A percentile compares a stretch with the other conserved stretches of the same genome.
Conservation (phyloP, 1,140 invertebrate genomes). For the Listronotus oregonensis region DNA sequence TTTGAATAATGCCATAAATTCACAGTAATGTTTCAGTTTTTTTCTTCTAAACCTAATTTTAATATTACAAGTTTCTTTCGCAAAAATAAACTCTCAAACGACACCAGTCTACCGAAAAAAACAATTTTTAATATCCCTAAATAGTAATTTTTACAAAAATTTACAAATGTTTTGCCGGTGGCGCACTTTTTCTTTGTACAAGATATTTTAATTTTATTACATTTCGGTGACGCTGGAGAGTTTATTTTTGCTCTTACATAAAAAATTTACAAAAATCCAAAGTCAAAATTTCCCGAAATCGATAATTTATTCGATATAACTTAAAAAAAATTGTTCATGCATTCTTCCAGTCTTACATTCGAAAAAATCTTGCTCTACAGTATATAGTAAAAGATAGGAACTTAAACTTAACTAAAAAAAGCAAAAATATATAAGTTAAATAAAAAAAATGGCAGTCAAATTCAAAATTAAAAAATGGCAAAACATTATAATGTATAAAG, state of each 20-base stretch:
- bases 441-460: conserved; percentile 52
- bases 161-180: conserved; percentile 17
- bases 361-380: conserved; percentile 44
- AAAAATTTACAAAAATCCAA: conserved; percentile 26
- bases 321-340: conserved; percentile 31
- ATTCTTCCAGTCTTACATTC: conserved; percentile 36
- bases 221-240: conserved; percentile 1
- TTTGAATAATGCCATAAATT: conserved; percentile 48
- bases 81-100: conserved; percentile 22
- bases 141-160: conserved; percentile 26
- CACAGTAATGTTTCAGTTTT: conserved; percentile 45
- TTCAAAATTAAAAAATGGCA: conserved; percentile 50
- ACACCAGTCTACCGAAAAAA: neutral
- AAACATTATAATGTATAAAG: conserved; percentile 30
- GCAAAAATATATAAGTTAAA: conserved; percentile 48
- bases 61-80: conserved; percentile 16
- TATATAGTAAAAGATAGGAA: conserved; percentile 50
- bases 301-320: conserved; percentile 1
- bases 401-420: conserved; percentile 50
- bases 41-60: conserved; percentile 27
- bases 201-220: neutral
- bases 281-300: conserved; percentile 2
- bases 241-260: conserved; percentile 17
- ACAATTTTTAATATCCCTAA: conserved; percentile 13
- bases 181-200: conserved; percentile 8